Percentiles rank a stretch among this genome's conserved stretches.
phyloP scores from a whole-genome alignment of 2,888 invertebrate species.

The Gandaritis pyraliata region DNA sequence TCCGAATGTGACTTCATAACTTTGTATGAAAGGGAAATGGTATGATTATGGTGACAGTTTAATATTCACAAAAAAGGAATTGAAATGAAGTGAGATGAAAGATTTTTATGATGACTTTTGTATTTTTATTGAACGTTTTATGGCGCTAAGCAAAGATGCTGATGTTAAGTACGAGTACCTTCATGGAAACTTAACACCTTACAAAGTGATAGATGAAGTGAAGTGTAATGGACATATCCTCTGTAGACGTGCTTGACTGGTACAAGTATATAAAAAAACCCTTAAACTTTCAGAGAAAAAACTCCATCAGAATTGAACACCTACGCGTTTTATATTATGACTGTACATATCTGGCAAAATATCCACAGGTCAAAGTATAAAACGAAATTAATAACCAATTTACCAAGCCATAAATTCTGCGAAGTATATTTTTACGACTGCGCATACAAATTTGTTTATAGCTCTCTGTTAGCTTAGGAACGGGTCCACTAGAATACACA shows the following conservation, averaged over 20 bases:
- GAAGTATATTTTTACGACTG: conserved; percentile 38
- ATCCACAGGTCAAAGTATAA: conserved; percentile 11
- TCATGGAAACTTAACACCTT: no score
- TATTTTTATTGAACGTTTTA: background rate
- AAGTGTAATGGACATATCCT: no score
- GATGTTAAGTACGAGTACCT: no score
- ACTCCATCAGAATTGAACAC: no score
- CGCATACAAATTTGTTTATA: conserved; percentile 41
- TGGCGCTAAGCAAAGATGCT: background rate
- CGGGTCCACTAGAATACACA: conserved; percentile 30
- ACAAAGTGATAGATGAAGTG: no score
- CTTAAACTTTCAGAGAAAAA: background rate
- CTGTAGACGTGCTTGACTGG: no score
- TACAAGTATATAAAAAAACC: background rate
- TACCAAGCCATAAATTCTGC: conserved; percentile 33
- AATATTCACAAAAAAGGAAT: conserved; percentile 19
- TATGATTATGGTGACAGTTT: conserved; percentile 32
- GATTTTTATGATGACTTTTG: conserved; percentile 1
- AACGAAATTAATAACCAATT: conserved; percentile 19
- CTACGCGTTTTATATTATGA: background rate
- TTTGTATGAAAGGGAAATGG: conserved; percentile 29
- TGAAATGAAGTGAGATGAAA: conserved; percentile 4
- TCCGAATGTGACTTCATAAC: conserved; percentile 30
- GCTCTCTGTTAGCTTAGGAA: conserved; percentile 40
- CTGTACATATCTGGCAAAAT: background rate